phyloP scores from a whole-genome alignment of 2,797 vertebrate genomes.

The Pangasius krempfi region DNA sequence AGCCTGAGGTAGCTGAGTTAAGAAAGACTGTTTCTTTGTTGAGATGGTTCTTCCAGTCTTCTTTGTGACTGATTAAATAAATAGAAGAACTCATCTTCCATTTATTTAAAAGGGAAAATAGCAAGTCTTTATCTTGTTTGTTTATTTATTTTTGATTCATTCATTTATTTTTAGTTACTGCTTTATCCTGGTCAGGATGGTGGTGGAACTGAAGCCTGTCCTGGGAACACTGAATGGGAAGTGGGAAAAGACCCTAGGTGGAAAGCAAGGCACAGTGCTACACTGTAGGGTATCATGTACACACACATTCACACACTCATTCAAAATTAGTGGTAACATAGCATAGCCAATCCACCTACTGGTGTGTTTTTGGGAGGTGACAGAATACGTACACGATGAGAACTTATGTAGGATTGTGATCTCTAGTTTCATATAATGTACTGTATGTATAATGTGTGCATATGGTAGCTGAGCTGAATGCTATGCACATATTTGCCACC shows the following conservation, averaged over 20 bases:
- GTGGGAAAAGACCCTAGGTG: background rate
- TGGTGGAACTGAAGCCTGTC: background rate
- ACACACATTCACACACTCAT: background rate
- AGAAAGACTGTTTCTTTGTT: background rate
- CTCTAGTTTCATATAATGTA: background rate
- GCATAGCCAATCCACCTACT: background rate
- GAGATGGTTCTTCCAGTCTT: background rate
- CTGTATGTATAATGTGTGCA: background rate
- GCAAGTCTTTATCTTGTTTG: background rate
- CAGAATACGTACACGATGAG: background rate
- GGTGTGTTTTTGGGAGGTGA: background rate
- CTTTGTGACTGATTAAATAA: background rate
- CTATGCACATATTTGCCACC: background rate
- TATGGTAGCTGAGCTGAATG: background rate
- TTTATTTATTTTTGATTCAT: background rate
- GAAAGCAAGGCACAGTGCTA: background rate
- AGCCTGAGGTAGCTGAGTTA: background rate
- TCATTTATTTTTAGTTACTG: background rate
- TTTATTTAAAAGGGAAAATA: background rate
- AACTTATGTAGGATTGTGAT: background rate
- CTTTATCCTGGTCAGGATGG: background rate
- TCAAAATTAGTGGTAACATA: background rate
- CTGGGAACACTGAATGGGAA: background rate
- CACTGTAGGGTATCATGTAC: background rate
- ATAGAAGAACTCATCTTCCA: background rate